Base-by-base conservation (phyloP, 2,888 invertebrate genomes). In the Drosophila testacea region DNA sequence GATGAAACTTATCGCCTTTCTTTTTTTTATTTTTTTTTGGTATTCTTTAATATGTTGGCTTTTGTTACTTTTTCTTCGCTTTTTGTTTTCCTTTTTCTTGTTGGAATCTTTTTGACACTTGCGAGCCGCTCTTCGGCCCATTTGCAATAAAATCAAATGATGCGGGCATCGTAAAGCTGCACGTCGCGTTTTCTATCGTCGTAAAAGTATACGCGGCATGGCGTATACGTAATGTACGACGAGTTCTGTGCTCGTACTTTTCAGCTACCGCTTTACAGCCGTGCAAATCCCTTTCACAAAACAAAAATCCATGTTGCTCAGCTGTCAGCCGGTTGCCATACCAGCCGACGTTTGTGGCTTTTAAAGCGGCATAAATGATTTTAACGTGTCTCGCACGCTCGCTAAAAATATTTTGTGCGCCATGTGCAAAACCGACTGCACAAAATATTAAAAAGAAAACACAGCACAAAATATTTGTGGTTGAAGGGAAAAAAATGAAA, bases 321-420 rank as follows among this genome's bases (percentile, higher is more conserved):
- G 60, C 61, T 75, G 73, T 57, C 73, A 64, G 62, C 47, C 46
- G 50, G 46, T 42, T 30, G 39, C 9, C 30, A 22, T 22, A 34
- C 56, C 62, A 69, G 60, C 68, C 73, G 72, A 71, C 82, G 67
- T 77, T 87, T 84, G 83, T 71, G 83, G 88, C 84, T 81, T 84
- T 83, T 84, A 84, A 83, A 83, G 83, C 83, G 83, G 77, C 83
- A 85, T 83, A 83, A 83, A 83, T 87, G 88, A 82, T 77, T 80
- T 74, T 79, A 71, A 64, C 66, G 69, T 70, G 71, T 64, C 63
- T 73, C 68, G 56, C 46, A 32, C 32, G 27, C 52, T 48, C 55
- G 62, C 74, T 59, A 50, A 48, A 61, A 75, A 73, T 69, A 72
- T 81, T 77, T 69, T 63, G 44, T 52, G 64, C 57, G 83, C 83